Percentiles rank a stretch among this genome's conserved stretches.
Evolutionary conservation across 2,113 vertebrate genomes (phyloP).

Genomic region (Elephantulus edwardii): DNA sequence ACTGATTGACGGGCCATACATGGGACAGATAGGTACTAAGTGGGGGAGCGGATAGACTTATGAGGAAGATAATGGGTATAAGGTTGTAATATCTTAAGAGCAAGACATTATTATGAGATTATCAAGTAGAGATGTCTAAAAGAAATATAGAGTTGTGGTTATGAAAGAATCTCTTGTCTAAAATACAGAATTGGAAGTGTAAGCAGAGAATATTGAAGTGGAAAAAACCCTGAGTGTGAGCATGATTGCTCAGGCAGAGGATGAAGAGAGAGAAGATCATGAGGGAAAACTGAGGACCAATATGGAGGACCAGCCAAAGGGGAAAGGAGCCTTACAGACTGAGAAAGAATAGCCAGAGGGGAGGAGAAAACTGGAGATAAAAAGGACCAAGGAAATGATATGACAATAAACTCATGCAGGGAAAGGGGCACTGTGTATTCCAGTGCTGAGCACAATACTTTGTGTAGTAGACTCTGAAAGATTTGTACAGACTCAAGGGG

Average conservation of each 20-base stretch:
- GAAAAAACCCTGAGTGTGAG: background rate
- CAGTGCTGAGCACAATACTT: background rate
- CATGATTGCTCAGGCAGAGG: background rate
- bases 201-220: background rate
- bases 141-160: conserved; percentile 7
- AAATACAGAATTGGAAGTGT: conserved; percentile 8
- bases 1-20: background rate
- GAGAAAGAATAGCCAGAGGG: background rate
- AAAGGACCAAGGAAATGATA: background rate
- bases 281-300: background rate
- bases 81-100: background rate
- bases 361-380: background rate
- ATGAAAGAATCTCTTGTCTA: background rate
- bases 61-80: background rate
- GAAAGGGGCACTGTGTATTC: background rate
- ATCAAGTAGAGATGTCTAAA: background rate
- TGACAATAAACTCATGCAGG: background rate
- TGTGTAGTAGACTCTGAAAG: background rate
- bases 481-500: background rate
- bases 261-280: too few species aligned
- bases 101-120: background rate
- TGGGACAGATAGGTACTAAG: background rate
- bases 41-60: background rate
- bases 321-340: background rate
- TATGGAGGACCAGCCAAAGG: background rate